Evolutionary conservation across 2,888 invertebrate genomes (phyloP), one percentile per base, ranked within the genome.

Genomic region (Epinotia nisella): DNA sequence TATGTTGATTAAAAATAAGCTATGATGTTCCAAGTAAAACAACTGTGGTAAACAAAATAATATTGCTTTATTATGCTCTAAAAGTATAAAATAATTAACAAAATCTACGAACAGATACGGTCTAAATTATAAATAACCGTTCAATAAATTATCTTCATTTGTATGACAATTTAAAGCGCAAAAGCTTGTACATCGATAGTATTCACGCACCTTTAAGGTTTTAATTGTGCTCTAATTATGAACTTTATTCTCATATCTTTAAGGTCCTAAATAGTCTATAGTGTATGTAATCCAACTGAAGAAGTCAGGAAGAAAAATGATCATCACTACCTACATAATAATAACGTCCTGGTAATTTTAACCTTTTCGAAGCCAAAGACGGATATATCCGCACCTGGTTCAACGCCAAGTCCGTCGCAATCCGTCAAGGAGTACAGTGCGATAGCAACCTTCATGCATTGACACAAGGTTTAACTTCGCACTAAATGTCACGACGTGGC

Each of bases 61-160:
- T 88, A 88, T 90, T 88, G 87, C 85, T 90, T 90, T 87, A 73
- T 69, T 73, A 88, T 89, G 86, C 84, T 82, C 87, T 84, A 76
- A 83, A 87, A 84, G 82, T 89, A 89, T 82, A 90, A 89, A 89
- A 85, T 78, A 85, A 81, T 80, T 74, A 79, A 82, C 80, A 82
- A 82, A 80, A 82, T 83, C 75, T 79, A 75, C 74, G 74, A 81
- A 79, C 80, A 76, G 81, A 85, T 79, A 83, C 81, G 64, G 76
- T 83, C 75, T 75, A 84, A 84, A 81, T 81, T 77, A 75, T 71
- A 75, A 67, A 75, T 76, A 77, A 81, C 78, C 78, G 79, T 78
- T 77, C 65, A 75, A 68, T 75, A 79, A 80, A 81, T 21, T 35
- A 51, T 39, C 15, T 55, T 35, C 4, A 41, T 53, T 35, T 19